phyloP scores from a whole-genome alignment of 2,888 invertebrate species.

The Sarcophaga variegata region DNA sequence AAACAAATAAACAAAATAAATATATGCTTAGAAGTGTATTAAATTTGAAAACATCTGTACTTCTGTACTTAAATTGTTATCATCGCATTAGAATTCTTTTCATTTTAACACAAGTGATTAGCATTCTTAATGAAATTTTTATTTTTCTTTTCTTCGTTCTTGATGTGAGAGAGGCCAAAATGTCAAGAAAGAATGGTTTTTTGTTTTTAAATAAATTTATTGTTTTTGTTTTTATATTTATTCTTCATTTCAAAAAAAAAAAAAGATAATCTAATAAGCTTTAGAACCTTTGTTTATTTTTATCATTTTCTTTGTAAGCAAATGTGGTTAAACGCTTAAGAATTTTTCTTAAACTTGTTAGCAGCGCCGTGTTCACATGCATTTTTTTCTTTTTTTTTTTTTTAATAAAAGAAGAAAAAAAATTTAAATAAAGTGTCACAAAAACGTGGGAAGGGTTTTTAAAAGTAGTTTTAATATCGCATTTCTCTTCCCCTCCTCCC shows the following conservation, averaged over 20 bases:
- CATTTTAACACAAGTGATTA: conserved; percentile 57
- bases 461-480: conserved; percentile 24
- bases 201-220: conserved; percentile 8
- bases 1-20: not conserved
- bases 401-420: conserved; percentile 22
- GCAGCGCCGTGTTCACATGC: not conserved
- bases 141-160: conserved; percentile 2
- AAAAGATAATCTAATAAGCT: conserved; percentile 52
- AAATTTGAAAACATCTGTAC: not conserved
- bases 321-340: not conserved
- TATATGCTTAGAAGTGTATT: not conserved
- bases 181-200: not conserved
- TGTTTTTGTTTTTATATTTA: not conserved
- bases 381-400: conserved; percentile 4
- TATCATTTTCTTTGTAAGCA: not conserved
- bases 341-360: not conserved
- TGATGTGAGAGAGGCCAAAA: conserved; percentile 37
- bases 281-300: conserved; percentile 57
- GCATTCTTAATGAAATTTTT: conserved; percentile 62
- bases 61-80: conserved; percentile 36
- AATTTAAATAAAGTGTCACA: conserved; percentile 56
- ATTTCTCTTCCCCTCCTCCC: not conserved
- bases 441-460: conserved; percentile 66
- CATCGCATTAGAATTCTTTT: not conserved
- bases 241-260: conserved; percentile 1